Evolutionary conservation across 2,797 vertebrate genomes (phyloP).

Genomic region (Acanthornis magna): DNA sequence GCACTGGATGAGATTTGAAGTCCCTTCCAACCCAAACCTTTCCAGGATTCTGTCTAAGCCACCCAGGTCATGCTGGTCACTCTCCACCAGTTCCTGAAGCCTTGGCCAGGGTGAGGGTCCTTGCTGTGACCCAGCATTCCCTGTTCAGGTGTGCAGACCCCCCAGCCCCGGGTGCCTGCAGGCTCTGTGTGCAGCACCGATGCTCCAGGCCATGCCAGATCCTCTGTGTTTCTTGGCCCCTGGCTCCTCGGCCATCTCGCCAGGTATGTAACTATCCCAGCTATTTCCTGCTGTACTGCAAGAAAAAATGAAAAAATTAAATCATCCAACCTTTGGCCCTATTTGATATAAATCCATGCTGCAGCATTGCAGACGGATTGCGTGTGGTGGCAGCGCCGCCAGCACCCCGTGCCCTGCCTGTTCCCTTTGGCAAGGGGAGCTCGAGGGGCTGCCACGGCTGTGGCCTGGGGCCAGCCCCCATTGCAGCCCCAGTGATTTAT

Average conservation of each 20-base stretch:
- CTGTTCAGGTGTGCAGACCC: neutral
- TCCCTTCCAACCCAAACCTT: neutral
- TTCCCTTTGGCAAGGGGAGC: slow-evolving; percentile 43
- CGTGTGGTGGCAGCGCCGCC: slow-evolving; percentile 12
- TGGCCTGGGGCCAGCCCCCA: slow-evolving; percentile 9
- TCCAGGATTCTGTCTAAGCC: neutral
- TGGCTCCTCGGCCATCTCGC: neutral
- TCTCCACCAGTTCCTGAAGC: neutral
- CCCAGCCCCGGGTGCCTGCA: neutral
- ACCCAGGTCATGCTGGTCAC: neutral
- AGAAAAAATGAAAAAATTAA: neutral
- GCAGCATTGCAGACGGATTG: slow-evolving; percentile 63
- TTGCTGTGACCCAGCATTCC: neutral
- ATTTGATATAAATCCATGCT: neutral
- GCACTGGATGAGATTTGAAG: neutral
- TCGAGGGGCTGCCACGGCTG: neutral
- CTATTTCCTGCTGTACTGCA: slow-evolving; percentile 59
- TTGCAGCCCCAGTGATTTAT: neutral
- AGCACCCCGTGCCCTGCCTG: slow-evolving; percentile 45
- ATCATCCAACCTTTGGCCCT: neutral
- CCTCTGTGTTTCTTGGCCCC: slow-evolving; percentile 47
- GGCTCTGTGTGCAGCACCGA: neutral
- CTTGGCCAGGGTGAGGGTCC: neutral
- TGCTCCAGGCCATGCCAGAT: neutral
- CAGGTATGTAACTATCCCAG: slow-evolving; percentile 66